Evolutionary conservation across 2,113 vertebrate genomes (phyloP).

Genomic region (Petromus typicus): DNA sequence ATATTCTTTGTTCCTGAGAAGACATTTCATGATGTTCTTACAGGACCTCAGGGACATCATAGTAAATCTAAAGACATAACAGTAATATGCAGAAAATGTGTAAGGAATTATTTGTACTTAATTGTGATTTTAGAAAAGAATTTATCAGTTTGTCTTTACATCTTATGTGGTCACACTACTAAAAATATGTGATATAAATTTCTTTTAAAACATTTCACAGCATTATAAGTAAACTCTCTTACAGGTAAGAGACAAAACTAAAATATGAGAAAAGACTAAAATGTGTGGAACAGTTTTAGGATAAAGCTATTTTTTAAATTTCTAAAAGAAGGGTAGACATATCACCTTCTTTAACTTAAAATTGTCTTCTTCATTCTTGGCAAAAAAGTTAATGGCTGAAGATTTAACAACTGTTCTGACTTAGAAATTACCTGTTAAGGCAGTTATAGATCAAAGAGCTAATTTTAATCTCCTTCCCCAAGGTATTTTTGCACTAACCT

Average conservation of each 20-base stretch:
- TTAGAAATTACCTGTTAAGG: not conserved
- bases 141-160: not conserved
- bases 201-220: not conserved
- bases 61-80: slow-evolving; percentile 28
- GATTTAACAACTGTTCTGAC: not conserved
- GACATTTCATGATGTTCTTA: slow-evolving; percentile 46
- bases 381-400: not conserved
- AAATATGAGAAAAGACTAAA: not conserved
- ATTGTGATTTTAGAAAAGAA: slow-evolving; percentile 27
- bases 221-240: not conserved
- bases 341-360: not conserved
- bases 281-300: not conserved
- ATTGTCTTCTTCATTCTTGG: not conserved
- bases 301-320: not conserved
- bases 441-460: not conserved
- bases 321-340: not conserved
- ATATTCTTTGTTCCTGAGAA: slow-evolving; percentile 58
- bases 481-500: not conserved
- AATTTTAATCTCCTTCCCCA: not conserved
- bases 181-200: not conserved
- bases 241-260: too few species aligned
- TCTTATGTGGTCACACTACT: not conserved
- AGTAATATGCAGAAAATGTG: not conserved
- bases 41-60: not conserved
- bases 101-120: not conserved